Base-by-base conservation (phyloP, 1,140 invertebrate genomes). In the Micrasema minimum region DNA sequence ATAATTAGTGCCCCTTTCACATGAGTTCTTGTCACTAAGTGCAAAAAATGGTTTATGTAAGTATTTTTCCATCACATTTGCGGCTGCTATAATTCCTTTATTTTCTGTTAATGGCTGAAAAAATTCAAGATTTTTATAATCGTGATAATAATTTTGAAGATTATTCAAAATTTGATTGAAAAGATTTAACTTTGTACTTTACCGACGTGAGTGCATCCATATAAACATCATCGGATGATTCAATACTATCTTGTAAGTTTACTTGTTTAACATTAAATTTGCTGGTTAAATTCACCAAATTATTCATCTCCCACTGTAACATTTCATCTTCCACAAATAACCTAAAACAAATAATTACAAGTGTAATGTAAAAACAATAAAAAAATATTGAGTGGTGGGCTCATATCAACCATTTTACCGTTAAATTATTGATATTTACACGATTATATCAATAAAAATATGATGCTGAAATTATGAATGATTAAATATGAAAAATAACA, bases 191-290 rank as follows among this genome's bases (percentile, higher is more conserved):
- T 10, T 16, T 16, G 12, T 53, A 59, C 66, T n/a, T n/a, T 45
- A 75, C 74, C 23, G 74, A 75, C 65, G 74, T 73, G 35, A 75
- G 43, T 6, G 74, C 74, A 59, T 75, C 74, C 11, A 66, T 43
- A 53, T 66, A 75, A 65, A 73, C 74, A 50, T 75, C 74, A 22
- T 75, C 74, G 2, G 68, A 71, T 9, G 74, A 75, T 51, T 75
- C 74, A 35, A 73, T 71, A 37, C 71, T 73, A 50, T 75, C 74
- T 75, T 75, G 74, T 31, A 71, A 51, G 68, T 73, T 71, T 1
- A 72, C 38, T 41, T 68, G 62, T 41, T 50, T 69, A 10, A 26
- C 35, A 22, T 66, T 50, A 2, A 66, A 41, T 62, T 72, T 67
- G 12, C 43, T 64, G 10, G 70, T 72, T 6, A 75, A 51, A 38